phyloP scores from a whole-genome alignment of 2,797 vertebrate species.

The Catostomus latipinnis region DNA sequence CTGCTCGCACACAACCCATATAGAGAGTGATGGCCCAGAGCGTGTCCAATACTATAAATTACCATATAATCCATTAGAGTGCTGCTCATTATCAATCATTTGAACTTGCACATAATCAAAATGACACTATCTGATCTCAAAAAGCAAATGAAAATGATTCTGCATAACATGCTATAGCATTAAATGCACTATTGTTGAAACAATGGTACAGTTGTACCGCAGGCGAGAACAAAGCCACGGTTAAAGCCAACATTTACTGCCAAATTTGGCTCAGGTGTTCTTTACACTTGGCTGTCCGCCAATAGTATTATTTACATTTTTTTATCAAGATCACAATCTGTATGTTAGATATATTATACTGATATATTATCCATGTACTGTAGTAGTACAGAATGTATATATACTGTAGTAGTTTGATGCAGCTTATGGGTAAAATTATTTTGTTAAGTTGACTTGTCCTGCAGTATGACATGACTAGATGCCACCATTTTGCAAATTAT shows the following conservation, averaged over 20 bases:
- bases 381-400: neutral
- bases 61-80: neutral
- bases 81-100: neutral
- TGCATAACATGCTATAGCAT: neutral
- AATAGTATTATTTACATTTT: neutral
- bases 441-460: neutral
- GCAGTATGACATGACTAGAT: neutral
- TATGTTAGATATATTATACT: neutral
- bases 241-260: conserved; percentile 25
- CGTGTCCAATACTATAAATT: conserved; percentile 1
- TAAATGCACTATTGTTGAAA: conserved; percentile 14
- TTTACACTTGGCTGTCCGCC: conserved; percentile 7
- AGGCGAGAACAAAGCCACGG: conserved; percentile 30
- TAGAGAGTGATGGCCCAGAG: conserved; percentile 18
- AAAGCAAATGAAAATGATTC: neutral
- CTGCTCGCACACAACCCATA: conserved; percentile 34
- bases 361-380: no score
- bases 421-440: neutral
- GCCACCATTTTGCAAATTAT: neutral
- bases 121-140: neutral
- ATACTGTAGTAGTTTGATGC: neutral
- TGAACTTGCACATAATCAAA: neutral
- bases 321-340: neutral
- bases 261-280: conserved; percentile 37
- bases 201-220: conserved; percentile 25